Conservation (phyloP, 2,888 invertebrate genomes). For the Hoplodrina blanda region DNA sequence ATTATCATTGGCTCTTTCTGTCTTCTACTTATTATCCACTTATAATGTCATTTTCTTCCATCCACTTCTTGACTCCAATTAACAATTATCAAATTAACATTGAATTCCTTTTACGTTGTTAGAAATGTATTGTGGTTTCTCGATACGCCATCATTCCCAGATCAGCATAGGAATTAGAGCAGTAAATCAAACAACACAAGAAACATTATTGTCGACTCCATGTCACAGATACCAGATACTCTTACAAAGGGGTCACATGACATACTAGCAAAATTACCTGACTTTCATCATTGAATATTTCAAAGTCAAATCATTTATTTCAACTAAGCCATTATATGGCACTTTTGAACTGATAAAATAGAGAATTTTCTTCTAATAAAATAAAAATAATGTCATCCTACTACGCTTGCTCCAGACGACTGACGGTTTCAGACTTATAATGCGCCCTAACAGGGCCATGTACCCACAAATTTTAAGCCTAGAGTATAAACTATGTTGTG, state of each 20-base stretch:
- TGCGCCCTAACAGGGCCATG: too few relatives aligned
- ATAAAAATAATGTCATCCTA: too few relatives aligned
- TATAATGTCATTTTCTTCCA: constrained; percentile 28
- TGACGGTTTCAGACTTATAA: too few relatives aligned
- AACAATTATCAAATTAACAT: constrained; percentile 51
- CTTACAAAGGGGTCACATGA: background rate
- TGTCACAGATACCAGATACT: constrained; percentile 62
- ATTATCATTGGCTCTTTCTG: background rate
- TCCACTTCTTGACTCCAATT: constrained; percentile 10
- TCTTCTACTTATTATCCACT: constrained; percentile 6
- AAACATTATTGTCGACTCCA: constrained; percentile 47
- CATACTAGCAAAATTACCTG: background rate
- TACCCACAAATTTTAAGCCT: too few relatives aligned
- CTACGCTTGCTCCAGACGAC: too few relatives aligned
- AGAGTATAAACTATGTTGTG: too few relatives aligned
- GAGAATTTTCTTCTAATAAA: too few relatives aligned
- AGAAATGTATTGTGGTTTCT: constrained; percentile 20
- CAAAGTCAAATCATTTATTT: too few relatives aligned
- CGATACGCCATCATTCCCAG: constrained; percentile 35
- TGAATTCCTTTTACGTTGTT: constrained; percentile 26
- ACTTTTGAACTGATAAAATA: too few relatives aligned
- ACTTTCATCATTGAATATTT: background rate
- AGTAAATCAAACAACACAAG: constrained; percentile 50
- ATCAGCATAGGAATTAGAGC: constrained; percentile 40
- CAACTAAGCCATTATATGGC: too few relatives aligned